These are phyloP conservation scores for Cisticola juncidis DNA, from an alignment of 2,113 vertebrate genomes.

Conservation along the genomic window DNA sequence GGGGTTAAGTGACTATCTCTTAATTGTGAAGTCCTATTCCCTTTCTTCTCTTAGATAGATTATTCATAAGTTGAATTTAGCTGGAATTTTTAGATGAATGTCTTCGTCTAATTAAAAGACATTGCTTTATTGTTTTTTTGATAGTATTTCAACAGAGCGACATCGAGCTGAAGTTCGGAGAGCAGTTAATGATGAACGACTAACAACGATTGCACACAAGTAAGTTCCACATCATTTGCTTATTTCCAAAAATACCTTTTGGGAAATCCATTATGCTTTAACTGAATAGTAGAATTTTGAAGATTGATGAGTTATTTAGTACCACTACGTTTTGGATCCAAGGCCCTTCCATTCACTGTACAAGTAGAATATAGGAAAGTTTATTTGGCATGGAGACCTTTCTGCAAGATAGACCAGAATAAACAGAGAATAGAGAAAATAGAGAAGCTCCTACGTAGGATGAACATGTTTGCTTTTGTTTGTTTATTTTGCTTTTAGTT, in stretches of 20 bases:
- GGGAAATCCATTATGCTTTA: background rate
- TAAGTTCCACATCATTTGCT: conserved; percentile 73
- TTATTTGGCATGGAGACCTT: background rate
- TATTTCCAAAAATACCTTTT: background rate
- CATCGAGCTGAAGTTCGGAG: conserved; percentile 97
- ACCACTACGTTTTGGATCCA: background rate
- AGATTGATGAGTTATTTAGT: background rate
- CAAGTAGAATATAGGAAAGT: background rate
- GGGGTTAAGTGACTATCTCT: background rate
- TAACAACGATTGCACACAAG: conserved; percentile 97
- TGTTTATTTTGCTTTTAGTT: background rate
- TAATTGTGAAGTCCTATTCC: background rate
- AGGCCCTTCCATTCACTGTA: background rate
- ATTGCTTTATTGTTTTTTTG: background rate
- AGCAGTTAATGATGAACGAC: conserved; percentile 96
- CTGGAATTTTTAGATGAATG: background rate
- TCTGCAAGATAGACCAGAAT: background rate
- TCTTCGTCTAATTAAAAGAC: background rate
- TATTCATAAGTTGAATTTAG: conserved; percentile 1
- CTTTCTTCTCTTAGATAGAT: background rate
- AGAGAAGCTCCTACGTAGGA: background rate
- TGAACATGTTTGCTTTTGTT: background rate
- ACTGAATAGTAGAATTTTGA: background rate
- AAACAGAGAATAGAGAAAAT: background rate
- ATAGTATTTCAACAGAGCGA: conserved; percentile 95